Evolutionary conservation across 1,140 invertebrate species (phyloP).

Genomic region (Pygmarrhopalites habei): DNA sequence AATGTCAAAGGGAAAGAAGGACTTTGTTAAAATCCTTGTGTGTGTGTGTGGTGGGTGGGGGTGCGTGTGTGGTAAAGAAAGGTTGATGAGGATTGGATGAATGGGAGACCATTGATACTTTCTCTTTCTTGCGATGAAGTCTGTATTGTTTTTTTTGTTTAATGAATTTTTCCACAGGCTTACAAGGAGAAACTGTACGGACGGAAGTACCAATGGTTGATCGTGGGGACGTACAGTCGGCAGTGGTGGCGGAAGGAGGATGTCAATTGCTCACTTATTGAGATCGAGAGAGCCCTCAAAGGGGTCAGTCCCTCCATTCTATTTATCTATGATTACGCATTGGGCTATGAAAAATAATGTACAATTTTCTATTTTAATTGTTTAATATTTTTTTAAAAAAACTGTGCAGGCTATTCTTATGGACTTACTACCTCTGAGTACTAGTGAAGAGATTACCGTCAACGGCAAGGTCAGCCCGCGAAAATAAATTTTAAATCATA

Average conservation of each 20-base stretch:
- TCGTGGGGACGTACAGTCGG: conserved; percentile 77
- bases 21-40: neutral
- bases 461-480: conserved; percentile 80
- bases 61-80: neutral
- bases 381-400: too few relatives aligned
- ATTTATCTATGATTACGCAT: too few relatives aligned
- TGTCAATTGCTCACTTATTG: conserved; percentile 60
- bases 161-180: conserved; percentile 48
- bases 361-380: too few relatives aligned
- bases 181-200: conserved; percentile 64
- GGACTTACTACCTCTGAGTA: conserved; percentile 67
- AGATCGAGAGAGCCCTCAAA: conserved; percentile 74
- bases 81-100: neutral
- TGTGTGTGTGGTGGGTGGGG: too few relatives aligned
- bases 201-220: conserved; percentile 91
- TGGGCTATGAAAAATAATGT: too few relatives aligned
- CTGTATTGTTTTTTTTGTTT: neutral
- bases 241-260: conserved; percentile 42
- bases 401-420: conserved; percentile 87
- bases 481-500: too few relatives aligned
- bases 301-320: too few relatives aligned
- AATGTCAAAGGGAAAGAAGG: neutral
- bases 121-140: neutral
- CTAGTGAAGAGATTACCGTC: conserved; percentile 68
- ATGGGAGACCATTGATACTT: neutral